These are phyloP conservation scores for Erynnis tages DNA, from an alignment of 2,888 invertebrate genomes.

Conservation along the genomic window DNA sequence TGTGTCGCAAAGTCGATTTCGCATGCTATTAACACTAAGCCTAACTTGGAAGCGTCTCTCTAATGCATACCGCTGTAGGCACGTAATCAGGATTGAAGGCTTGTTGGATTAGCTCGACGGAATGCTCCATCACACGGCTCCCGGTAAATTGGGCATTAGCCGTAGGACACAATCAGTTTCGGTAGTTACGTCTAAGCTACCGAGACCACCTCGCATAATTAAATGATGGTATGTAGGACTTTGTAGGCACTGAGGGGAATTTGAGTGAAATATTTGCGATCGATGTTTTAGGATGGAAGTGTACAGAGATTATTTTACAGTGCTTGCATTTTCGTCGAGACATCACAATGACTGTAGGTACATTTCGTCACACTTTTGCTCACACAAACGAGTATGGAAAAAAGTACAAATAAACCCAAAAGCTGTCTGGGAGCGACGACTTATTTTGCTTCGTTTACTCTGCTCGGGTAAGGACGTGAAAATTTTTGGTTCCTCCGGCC, in stretches of 20 bases:
- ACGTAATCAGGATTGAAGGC: conserved; percentile 22
- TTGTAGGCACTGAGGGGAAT: too few species aligned
- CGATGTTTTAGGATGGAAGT: too few species aligned
- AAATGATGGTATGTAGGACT: background rate
- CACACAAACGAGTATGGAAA: conserved; percentile 2
- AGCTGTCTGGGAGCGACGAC: conserved; percentile 6
- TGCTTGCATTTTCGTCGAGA: background rate
- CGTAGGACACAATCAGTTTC: conserved; percentile 18
- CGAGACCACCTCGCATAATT: background rate
- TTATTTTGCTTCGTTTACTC: conserved; percentile 4
- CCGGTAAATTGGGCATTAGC: conserved; percentile 21
- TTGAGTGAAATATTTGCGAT: background rate
- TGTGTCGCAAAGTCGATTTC: background rate
- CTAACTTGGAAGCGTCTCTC: background rate
- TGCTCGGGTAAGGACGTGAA: conserved; percentile 11
- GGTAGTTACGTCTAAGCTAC: conserved; percentile 8
- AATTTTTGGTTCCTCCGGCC: conserved; percentile 18
- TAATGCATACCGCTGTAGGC: conserved; percentile 18
- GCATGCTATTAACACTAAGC: background rate
- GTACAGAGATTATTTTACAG: too few species aligned
- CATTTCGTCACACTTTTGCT: background rate
- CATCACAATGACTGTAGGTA: background rate
- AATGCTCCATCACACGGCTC: conserved; percentile 12
- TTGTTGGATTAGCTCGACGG: conserved; percentile 15
- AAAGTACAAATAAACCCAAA: conserved; percentile 16